Conservation (phyloP, 2,888 invertebrate genomes). For the Sphaerophoria rueppellii region DNA sequence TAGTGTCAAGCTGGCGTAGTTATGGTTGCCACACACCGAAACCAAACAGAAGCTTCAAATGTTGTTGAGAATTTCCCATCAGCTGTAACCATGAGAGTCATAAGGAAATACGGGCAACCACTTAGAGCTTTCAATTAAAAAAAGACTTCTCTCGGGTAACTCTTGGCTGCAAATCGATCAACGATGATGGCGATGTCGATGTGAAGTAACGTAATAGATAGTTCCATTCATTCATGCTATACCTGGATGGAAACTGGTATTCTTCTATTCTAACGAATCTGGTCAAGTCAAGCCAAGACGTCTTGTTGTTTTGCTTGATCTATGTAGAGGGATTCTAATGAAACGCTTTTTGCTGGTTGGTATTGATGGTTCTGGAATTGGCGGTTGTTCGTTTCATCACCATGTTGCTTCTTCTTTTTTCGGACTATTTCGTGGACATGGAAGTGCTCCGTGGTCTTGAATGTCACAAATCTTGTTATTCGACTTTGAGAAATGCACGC, state of each 20-base stretch:
- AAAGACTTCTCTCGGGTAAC: constrained; percentile 31
- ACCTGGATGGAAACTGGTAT: constrained; percentile 45
- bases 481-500: constrained; percentile 45
- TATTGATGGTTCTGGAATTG: neutral
- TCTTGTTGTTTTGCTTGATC: neutral
- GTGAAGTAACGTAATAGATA: neutral
- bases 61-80: neutral
- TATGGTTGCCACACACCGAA: neutral
- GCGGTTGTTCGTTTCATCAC: constrained; percentile 30
- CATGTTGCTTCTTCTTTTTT: neutral
- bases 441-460: constrained; percentile 4
- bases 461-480: constrained; percentile 58
- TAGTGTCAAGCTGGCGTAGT: neutral
- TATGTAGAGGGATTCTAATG: constrained; percentile 25
- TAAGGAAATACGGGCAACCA: constrained; percentile 42
- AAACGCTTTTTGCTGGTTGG: constrained; percentile 20
- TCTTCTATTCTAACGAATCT: constrained; percentile 27
- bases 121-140: constrained; percentile 68
- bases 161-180: constrained; percentile 35
- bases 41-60: neutral
- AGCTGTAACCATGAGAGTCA: neutral
- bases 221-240: constrained; percentile 59
- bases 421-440: neutral
- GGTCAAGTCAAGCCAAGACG: constrained; percentile 1
- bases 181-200: neutral